A percentile compares a stretch with the other conserved stretches of the same genome.
These are phyloP conservation scores for Dioctria linearis DNA, from an alignment of 2,888 invertebrate genomes.

Conservation along the genomic window DNA sequence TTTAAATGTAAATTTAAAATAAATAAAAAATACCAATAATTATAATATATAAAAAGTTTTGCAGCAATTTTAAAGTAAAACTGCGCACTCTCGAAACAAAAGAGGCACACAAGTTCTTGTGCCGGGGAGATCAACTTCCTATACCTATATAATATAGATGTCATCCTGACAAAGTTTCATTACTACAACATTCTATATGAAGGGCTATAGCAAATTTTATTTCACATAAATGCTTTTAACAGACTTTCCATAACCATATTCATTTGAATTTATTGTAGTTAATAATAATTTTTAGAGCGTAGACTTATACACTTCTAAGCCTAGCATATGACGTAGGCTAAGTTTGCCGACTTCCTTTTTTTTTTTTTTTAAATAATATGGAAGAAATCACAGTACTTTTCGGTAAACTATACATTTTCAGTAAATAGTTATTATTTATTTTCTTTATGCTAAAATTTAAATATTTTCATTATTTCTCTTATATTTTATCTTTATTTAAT, in stretches of 20 bases:
- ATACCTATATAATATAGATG: not conserved
- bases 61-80: conserved; percentile 9
- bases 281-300: not conserved
- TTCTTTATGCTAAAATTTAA: not conserved
- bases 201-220: not conserved
- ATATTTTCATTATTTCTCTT: not conserved
- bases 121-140: not conserved
- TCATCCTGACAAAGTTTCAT: conserved; percentile 15
- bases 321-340: conserved; percentile 5
- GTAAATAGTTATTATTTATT: not conserved
- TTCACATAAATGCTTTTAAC: conserved; percentile 20
- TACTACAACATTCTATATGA: not conserved
- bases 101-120: not conserved
- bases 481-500: not conserved
- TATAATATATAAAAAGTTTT: not conserved
- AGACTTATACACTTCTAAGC: not conserved
- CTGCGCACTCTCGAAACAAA: conserved; percentile 58
- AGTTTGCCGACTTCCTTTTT: not conserved
- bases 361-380: not conserved
- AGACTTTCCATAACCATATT: conserved; percentile 1
- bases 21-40: too few relatives aligned
- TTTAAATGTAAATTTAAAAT: too few relatives aligned
- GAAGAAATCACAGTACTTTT: not conserved
- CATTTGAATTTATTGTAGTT: not conserved
- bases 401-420: not conserved